Percentiles rank a stretch among this genome's conserved stretches.
phyloP scores from a whole-genome alignment of 2,113 vertebrate species.

The Bolborhynchus lineola region DNA sequence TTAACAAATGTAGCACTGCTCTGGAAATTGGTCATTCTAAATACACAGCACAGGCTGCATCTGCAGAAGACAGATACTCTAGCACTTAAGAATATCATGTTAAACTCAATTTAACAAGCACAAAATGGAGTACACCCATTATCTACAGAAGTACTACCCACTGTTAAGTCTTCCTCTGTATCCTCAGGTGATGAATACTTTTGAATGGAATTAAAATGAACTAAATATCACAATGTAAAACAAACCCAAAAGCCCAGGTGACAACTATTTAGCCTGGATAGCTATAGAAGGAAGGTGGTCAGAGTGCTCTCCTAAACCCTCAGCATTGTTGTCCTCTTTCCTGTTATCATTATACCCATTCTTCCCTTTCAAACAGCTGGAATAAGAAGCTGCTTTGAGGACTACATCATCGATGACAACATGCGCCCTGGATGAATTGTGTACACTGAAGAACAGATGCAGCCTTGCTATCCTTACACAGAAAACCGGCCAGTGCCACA shows the following conservation, averaged over 20 bases:
- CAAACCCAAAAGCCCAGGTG: background rate
- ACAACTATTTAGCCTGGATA: background rate
- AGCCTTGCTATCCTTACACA: background rate
- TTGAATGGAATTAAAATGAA: background rate
- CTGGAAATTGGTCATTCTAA: background rate
- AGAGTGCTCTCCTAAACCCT: background rate
- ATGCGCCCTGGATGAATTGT: background rate
- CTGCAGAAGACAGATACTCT: background rate
- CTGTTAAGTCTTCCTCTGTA: background rate
- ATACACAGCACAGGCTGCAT: background rate
- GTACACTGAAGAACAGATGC: background rate
- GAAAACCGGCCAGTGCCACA: background rate
- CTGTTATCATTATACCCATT: background rate
- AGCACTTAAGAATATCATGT: background rate
- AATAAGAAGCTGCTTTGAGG: background rate
- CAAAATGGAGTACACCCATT: background rate
- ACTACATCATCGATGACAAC: background rate
- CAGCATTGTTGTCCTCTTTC: background rate
- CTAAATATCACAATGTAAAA: background rate
- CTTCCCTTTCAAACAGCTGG: background rate
- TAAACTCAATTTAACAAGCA: background rate
- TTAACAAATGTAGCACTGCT: background rate
- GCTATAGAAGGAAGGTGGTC: background rate
- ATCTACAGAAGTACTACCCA: background rate
- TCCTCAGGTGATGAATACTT: background rate